A percentile compares a stretch with the other conserved stretches of the same genome.
These are phyloP conservation scores for Pseudeuparius sepicola DNA, from an alignment of 2,888 invertebrate genomes.

Conservation along the genomic window DNA sequence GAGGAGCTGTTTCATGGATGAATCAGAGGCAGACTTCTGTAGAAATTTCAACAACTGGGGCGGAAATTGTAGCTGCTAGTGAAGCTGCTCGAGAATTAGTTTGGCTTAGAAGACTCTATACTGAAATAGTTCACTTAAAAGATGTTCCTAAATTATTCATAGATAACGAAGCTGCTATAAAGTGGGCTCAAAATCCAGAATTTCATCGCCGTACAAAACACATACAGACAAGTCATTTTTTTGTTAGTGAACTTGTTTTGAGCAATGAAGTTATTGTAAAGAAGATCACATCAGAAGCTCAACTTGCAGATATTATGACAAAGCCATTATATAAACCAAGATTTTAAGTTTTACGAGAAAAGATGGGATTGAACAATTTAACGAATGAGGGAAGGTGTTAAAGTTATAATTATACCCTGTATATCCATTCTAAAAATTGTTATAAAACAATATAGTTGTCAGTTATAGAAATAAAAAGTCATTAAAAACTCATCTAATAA, in stretches of 20 bases:
- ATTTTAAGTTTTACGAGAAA: neutral
- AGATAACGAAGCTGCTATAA: slow-evolving; percentile 27
- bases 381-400: too few species aligned
- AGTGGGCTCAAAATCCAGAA: slow-evolving; percentile 28
- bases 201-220: slow-evolving; percentile 29
- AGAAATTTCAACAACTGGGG: slow-evolving; percentile 3
- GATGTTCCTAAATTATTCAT: slow-evolving; percentile 23
- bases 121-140: slow-evolving; percentile 10
- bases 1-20: too few species aligned
- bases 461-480: too few species aligned
- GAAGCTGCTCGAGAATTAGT: neutral
- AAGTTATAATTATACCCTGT: too few species aligned
- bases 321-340: slow-evolving; percentile 6
- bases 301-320: slow-evolving; percentile 8
- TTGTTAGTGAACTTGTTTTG: neutral
- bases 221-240: slow-evolving; percentile 13
- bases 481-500: too few species aligned
- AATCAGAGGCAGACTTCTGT: too few species aligned
- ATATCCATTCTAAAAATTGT: too few species aligned
- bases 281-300: slow-evolving; percentile 8
- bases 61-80: too few species aligned
- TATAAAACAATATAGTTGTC: too few species aligned
- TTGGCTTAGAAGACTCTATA: neutral
- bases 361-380: slow-evolving; percentile 6
- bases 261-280: slow-evolving; percentile 6